These are phyloP conservation scores for Bhutanitis thaidina DNA, from an alignment of 2,888 invertebrate genomes.

Conservation along the genomic window DNA sequence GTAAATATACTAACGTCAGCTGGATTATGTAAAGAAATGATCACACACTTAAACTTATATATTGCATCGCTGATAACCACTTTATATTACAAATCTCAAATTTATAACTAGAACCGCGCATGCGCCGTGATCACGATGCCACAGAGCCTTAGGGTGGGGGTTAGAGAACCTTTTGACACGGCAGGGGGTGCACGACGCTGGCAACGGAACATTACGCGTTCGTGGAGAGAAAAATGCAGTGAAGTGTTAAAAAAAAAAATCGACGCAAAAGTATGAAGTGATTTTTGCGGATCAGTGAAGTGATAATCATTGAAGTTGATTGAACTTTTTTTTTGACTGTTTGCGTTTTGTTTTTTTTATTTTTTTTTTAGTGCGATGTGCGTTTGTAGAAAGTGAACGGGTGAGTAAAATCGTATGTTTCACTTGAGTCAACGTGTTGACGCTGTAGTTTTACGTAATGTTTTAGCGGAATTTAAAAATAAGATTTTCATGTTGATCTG, in stretches of 20 bases:
- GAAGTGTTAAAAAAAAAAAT: constrained; percentile 11
- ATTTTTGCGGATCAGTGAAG: constrained; percentile 7
- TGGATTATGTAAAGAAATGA: background rate
- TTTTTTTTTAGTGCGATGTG: constrained; percentile 4
- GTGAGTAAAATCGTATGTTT: constrained; percentile 14
- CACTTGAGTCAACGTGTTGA: background rate
- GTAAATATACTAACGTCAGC: no score
- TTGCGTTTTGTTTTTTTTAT: background rate
- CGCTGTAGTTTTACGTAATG: constrained; percentile 8
- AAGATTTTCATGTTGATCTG: no score
- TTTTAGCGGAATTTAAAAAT: background rate
- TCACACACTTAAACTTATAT: background rate
- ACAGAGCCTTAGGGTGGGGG: constrained; percentile 14
- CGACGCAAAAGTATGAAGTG: constrained; percentile 12
- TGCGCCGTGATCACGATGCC: constrained; percentile 4
- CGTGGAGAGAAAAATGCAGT: constrained; percentile 15
- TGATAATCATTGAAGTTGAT: background rate
- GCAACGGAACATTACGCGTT: constrained; percentile 4
- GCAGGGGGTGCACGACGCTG: constrained; percentile 12
- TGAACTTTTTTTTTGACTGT: background rate
- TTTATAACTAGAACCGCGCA: constrained; percentile 4
- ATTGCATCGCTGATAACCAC: background rate
- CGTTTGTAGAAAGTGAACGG: constrained; percentile 13
- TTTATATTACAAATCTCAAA: background rate
- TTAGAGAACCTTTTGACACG: constrained; percentile 9